Evolutionary conservation across 2,113 vertebrate genomes (phyloP), one percentile per base, ranked within the genome.

Genomic region (Cranoglanis bouderius): DNA sequence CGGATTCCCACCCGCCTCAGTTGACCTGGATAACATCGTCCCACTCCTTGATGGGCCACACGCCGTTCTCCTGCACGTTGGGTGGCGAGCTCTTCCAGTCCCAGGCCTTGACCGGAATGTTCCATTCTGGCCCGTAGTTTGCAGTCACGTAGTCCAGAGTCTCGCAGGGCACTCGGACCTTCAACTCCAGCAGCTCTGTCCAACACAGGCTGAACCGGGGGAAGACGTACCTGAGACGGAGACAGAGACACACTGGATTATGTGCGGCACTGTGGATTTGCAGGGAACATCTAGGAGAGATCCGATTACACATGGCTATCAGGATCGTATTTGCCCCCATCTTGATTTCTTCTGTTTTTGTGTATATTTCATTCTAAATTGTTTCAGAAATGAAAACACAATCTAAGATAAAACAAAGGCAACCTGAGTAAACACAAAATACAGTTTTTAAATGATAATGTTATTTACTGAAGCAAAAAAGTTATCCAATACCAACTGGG

Each of bases 21-120:
- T 96, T 96, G 65, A 97, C 91, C 65, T 97, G 97, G 91, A 97
- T 97, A 43, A 97, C 97, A 16, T 97, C 94, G 7, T 96, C 96
- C 97, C 97, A 97, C 49, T 97, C 97, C 35, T 94, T 92, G 0
- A 97, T 88, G 12, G 97, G 96, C 97, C 97, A 98, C 82, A 96
- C 75, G 2, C 97, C 97, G 0, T 97, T 97, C 90, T 95, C 95
- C 89, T 95, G 96, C 38, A 97, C 97, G 0, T 97, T 97, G 53
- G 93, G 91, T 0, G 97, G 97, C 0, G 97, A 98, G 89, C 86
- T 96, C 89, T 98, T 98, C 97, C 97, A 98, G 93, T 98, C 97
- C 97, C 97, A 98, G 0, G 26, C 92, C 92, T 95, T 97, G 59
- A 97, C 91, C 32, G 97, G 97, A 86, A 96, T 92, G 87, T 94